Evolutionary conservation across 92 coral and sea anemone genomes (phyloP).

Genomic region (Zoanthus gigantus): DNA sequence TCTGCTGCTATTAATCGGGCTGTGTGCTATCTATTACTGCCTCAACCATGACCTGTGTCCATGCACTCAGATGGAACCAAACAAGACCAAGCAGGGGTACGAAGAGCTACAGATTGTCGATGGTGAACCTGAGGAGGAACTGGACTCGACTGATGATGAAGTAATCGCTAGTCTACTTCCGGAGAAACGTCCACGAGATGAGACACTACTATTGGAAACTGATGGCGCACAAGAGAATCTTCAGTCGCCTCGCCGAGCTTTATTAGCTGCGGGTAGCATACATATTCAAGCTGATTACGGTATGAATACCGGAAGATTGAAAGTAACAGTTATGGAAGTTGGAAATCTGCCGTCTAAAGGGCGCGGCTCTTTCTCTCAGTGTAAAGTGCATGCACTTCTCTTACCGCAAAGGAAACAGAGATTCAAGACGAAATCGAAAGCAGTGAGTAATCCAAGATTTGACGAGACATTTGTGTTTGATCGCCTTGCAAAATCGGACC

Average conservation of each 20-base stretch:
- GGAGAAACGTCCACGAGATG: slow-evolving; percentile 34
- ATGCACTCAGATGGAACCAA: slow-evolving; percentile 76
- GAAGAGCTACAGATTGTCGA: slow-evolving; percentile 74
- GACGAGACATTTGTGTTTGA: slow-evolving; percentile 93
- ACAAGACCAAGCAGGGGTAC: slow-evolving; percentile 61
- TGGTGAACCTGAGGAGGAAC: slow-evolving; percentile 59
- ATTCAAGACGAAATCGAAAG: slow-evolving; percentile 82
- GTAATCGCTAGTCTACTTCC: slow-evolving; percentile 18
- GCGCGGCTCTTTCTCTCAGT: slow-evolving; percentile 90
- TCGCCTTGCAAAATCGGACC: slow-evolving; percentile 82
- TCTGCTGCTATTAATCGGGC: slow-evolving; percentile 68
- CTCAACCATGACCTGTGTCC: slow-evolving; percentile 82
- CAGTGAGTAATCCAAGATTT: slow-evolving; percentile 82
- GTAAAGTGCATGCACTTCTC: slow-evolving; percentile 80
- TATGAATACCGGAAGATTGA: slow-evolving; percentile 76
- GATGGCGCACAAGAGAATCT: slow-evolving; percentile 58
- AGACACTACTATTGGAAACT: slow-evolving; percentile 42
- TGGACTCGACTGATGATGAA: slow-evolving; percentile 26
- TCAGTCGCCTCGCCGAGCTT: slow-evolving; percentile 29
- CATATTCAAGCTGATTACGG: slow-evolving; percentile 71
- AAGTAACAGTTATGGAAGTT: slow-evolving; percentile 80
- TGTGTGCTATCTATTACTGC: slow-evolving; percentile 82
- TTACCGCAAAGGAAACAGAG: slow-evolving; percentile 89
- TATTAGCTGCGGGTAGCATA: slow-evolving; percentile 69
- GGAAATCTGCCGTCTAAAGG: slow-evolving; percentile 85